Evolutionary conservation across 2,888 invertebrate genomes (phyloP), one percentile per base, ranked within the genome.

Genomic region (Chrysolina oricalcia): DNA sequence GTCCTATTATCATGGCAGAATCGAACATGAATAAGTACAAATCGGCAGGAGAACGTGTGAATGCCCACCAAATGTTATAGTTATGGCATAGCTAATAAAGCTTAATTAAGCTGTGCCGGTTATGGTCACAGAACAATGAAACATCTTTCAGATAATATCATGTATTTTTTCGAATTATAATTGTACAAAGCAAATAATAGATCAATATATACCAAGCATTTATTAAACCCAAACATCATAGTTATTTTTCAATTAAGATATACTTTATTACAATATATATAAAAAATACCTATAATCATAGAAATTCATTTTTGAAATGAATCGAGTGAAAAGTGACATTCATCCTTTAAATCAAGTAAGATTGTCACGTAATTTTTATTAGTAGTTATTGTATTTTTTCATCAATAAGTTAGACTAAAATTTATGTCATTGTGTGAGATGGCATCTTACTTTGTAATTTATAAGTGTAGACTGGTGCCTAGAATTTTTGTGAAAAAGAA

Each of bases 121-220:
- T 35, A 8, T 35, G 8, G 8, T 35, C 35, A 35, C 35, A 35
- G 35, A 8, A 8, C 35, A 35, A 35, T 35, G 35, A 35, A 35
- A 35, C 35, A 35, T 35, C 6, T 35, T 35, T 35, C 35, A 35
- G 4, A 6, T 35, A 35, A 27, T 59, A 59, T 59, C 15, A 59
- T 59, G 46, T 68, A 68, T 68, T 68, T 53, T 35, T 15, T 17
- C 19, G 13, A 40, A 17, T 21, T 40, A 68, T 41, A 53, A 53
- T 17, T 68, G 21, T 50, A 68, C 27, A 68, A 35, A 40, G 40
- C 27, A 68, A 68, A 68, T 27, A 35, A 35, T 35, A 35, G 8
- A 27, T 59, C 17, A 23, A 53, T 48, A 40, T 27, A 67, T 68
- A 68, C 53, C n/a, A 56, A 68, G 68, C 68, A 56, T 40, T 40